Evolutionary conservation across 2,888 invertebrate genomes (phyloP).

Genomic region (Andricus curvator): DNA sequence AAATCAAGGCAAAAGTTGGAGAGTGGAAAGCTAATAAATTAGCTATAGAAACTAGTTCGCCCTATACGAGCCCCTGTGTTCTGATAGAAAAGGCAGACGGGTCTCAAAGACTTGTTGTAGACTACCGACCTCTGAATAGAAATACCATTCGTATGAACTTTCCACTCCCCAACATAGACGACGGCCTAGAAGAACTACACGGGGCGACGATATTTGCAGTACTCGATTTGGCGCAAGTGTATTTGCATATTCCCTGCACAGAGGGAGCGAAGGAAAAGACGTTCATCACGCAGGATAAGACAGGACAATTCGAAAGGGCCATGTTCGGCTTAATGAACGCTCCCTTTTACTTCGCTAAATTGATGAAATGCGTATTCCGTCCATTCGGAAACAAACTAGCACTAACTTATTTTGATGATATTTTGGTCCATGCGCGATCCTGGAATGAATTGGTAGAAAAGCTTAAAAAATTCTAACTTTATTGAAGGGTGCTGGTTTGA

Average conservation of each 20-base stretch:
- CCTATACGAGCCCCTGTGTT: slow-evolving; percentile 44
- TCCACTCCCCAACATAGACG: slow-evolving; percentile 46
- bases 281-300: slow-evolving; percentile 48
- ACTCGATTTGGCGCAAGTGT: slow-evolving; percentile 44
- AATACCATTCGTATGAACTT: slow-evolving; percentile 50
- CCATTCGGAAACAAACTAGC: slow-evolving; percentile 2
- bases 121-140: slow-evolving; percentile 47
- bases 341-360: slow-evolving; percentile 58
- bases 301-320: too few relatives aligned
- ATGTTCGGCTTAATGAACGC: too few relatives aligned
- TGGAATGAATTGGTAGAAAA: slow-evolving; percentile 16
- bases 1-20: slow-evolving; percentile 42
- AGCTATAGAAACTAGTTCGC: slow-evolving; percentile 41
- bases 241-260: slow-evolving; percentile 43
- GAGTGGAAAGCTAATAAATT: slow-evolving; percentile 48
- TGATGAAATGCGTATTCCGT: slow-evolving; percentile 35
- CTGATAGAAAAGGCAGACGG: slow-evolving; percentile 45
- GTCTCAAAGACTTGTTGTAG: slow-evolving; percentile 42
- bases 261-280: slow-evolving; percentile 43
- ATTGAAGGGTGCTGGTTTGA: slow-evolving; percentile 56
- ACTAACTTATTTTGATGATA: slow-evolving; percentile 31
- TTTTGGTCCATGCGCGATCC: slow-evolving; percentile 3
- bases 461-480: not conserved
- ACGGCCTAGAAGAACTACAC: slow-evolving; percentile 50
- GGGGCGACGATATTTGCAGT: slow-evolving; percentile 49